Base-by-base conservation (phyloP, 2,888 invertebrate genomes). In the Liodrosophila aerea region DNA sequence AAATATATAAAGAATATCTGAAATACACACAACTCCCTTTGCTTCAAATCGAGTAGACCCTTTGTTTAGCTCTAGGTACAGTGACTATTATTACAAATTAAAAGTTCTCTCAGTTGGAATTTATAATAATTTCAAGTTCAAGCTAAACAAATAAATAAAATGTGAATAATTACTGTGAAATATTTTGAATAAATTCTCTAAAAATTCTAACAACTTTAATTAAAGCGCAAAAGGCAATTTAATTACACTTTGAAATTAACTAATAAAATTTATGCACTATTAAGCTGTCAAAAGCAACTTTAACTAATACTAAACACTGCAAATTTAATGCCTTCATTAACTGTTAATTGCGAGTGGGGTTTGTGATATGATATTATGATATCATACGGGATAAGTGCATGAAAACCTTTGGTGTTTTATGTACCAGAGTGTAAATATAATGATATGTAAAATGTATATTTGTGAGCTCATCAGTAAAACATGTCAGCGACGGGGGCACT, bases 381-480 rank as follows among this genome's bases (percentile, higher is more conserved):
- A 69, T 80, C 81, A 74, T 61, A 18, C 18, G 16, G 12, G 8
- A 39, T 16, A 34, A n/a, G 2, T 34, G 34, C 34, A 34, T 1
- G 7, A 34, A 12, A n/a, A 11, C n/a, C 30, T 5, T 9, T n/a
- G n/a, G 30, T 3, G n/a, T 30, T n/a, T 30, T 30, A 7, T 8
- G 4, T 27, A n/a, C n/a, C n/a, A n/a, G 22, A 22, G 61, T 59
- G 34, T 59, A 47, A 36, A 47, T 1, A 7, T 39, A 39, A 49
- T 50, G 33, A 46, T 37, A 37, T 65, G 43, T 36, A 43, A 65
- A 65, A 44, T 47, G 41, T 59, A 46, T 15, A 46, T 15, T 30
- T 39, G 46, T 69, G 69, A 69, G 62, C 73, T 69, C 69, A 69
- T 70, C 73, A 62, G 46, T 44, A 29, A 63, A 63, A 58, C 53